These are phyloP conservation scores for Galendromus occidentalis DNA, from an alignment of 1,140 invertebrate genomes.

Conservation along the genomic window DNA sequence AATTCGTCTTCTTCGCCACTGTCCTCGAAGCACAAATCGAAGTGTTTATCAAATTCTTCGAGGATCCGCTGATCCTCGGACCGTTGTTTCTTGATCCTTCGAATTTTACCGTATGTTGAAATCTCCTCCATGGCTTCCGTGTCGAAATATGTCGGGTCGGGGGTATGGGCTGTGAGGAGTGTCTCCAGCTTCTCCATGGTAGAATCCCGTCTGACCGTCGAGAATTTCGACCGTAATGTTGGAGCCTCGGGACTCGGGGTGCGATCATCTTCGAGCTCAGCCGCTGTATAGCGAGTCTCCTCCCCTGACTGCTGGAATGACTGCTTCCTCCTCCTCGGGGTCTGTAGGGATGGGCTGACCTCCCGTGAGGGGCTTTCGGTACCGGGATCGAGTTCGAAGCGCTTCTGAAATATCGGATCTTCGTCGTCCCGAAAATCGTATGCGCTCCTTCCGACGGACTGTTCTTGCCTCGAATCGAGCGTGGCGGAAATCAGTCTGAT, in stretches of 20 bases:
- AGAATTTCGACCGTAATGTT: not conserved
- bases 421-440: slow-evolving; percentile 8
- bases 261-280: not conserved
- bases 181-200: not conserved
- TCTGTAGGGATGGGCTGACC: not conserved
- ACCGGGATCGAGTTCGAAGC: not conserved
- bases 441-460: not conserved
- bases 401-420: not conserved
- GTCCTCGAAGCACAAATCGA: not conserved
- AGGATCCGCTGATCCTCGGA: not conserved
- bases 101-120: not conserved
- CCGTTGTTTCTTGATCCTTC: slow-evolving; percentile 3
- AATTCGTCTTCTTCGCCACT: slow-evolving; percentile 5
- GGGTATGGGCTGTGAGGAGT: not conserved
- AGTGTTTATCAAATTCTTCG: not conserved
- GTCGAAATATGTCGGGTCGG: not conserved
- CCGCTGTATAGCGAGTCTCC: not conserved
- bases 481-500: not conserved
- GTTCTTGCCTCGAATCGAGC: not conserved
- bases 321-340: not conserved
- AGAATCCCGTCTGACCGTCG: not conserved
- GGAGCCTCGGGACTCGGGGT: not conserved
- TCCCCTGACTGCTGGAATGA: not conserved
- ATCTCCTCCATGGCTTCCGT: not conserved
- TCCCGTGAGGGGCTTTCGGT: not conserved